phyloP scores from a whole-genome alignment of 1,140 invertebrate species.

The Glossosoma conforme region DNA sequence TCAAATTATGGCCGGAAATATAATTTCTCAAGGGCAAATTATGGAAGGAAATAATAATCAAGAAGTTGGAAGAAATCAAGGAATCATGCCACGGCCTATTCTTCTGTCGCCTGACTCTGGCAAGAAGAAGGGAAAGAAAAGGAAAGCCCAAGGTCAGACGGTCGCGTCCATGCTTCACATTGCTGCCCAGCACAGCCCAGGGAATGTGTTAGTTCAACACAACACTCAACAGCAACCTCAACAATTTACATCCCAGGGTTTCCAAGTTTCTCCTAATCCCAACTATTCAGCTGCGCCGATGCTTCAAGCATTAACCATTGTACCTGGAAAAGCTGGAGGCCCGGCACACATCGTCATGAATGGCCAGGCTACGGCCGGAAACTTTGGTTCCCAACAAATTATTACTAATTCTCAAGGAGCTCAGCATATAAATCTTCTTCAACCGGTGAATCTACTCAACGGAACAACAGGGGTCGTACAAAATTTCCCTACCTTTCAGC shows the following conservation, averaged over 20 bases:
- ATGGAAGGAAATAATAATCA: constrained; percentile 42
- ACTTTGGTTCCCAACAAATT: constrained; percentile 63
- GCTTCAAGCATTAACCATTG: constrained; percentile 69
- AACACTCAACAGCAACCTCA: constrained; percentile 45
- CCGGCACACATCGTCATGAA: constrained; percentile 69
- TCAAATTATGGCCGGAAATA: constrained; percentile 61
- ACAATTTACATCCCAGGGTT: constrained; percentile 60
- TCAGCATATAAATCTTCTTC: constrained; percentile 70
- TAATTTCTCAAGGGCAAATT: constrained; percentile 55
- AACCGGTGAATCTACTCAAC: constrained; percentile 75
- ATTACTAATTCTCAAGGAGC: constrained; percentile 65
- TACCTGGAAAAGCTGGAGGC: constrained; percentile 67
- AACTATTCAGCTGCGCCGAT: constrained; percentile 57
- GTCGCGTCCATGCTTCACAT: constrained; percentile 72
- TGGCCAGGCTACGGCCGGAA: constrained; percentile 56
- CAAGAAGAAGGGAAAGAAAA: constrained; percentile 69
- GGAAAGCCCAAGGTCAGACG: constrained; percentile 64
- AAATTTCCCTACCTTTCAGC: constrained; percentile 74
- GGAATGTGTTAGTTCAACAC: constrained; percentile 49
- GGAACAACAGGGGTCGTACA: constrained; percentile 66
- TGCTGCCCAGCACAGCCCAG: constrained; percentile 55
- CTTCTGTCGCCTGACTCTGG: constrained; percentile 64
- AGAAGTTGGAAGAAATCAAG: constrained; percentile 45
- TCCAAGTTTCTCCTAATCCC: constrained; percentile 58
- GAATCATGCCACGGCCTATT: constrained; percentile 51